phyloP scores from a whole-genome alignment of 1,140 invertebrate genomes.

The Geopemphigus sp. region DNA sequence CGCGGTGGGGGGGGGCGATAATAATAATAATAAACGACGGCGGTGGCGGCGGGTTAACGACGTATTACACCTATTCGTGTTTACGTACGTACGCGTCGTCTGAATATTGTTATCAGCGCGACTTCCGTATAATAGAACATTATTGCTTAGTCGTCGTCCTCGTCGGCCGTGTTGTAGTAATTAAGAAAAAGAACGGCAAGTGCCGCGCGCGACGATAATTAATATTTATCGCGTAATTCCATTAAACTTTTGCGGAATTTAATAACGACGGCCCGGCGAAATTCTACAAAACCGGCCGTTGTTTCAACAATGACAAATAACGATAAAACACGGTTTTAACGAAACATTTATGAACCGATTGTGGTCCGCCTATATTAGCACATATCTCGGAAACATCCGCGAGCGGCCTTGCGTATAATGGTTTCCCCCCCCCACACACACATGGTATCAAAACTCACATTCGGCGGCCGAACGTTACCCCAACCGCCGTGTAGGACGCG shows the following conservation, averaged over 20 bases:
- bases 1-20: neutral
- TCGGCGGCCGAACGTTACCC: too few species aligned
- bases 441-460: too few species aligned
- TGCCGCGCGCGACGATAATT: conserved; percentile 37
- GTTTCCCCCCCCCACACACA: too few species aligned
- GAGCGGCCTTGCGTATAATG: too few species aligned
- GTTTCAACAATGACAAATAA: conserved; percentile 26
- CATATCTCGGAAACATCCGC: too few species aligned
- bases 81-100: neutral
- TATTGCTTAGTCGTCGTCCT: conserved; percentile 30
- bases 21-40: conserved; percentile 27
- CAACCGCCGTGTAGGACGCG: too few species aligned
- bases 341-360: conserved; percentile 30
- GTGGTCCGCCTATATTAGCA: too few species aligned
- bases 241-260: conserved; percentile 45
- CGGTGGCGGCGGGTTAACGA: conserved; percentile 30
- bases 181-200: conserved; percentile 47
- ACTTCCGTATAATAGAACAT: conserved; percentile 48
- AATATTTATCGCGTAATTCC: conserved; percentile 48
- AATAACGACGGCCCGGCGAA: conserved; percentile 5
- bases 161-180: conserved; percentile 20
- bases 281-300: conserved; percentile 3
- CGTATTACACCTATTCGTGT: conserved; percentile 8
- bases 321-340: conserved; percentile 10
- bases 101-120: conserved; percentile 39